These are phyloP conservation scores for Lepas anatifera DNA, from an alignment of 2,888 invertebrate genomes.

Conservation along the genomic window DNA sequence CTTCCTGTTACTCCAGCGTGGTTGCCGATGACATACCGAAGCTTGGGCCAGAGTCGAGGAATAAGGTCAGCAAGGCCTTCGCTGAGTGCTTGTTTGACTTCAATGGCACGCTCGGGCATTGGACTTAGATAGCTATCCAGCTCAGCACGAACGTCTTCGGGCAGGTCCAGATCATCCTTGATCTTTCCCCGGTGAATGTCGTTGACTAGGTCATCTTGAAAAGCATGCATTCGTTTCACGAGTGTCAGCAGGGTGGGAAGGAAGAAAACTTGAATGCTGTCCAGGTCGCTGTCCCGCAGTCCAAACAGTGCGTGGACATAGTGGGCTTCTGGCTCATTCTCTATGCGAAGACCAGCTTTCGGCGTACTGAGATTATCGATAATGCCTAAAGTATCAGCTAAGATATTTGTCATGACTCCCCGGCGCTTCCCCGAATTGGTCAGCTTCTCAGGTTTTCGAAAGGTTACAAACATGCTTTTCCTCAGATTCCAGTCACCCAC, in stretches of 20 bases:
- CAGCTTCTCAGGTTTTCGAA: not conserved
- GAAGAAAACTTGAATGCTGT: not conserved
- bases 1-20: not conserved
- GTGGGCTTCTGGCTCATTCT: not conserved
- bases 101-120: not conserved
- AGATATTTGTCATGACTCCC: not conserved
- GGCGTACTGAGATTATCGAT: not conserved
- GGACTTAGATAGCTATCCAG: not conserved
- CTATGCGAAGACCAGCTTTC: not conserved
- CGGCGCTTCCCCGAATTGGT: not conserved
- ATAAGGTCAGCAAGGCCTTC: not conserved
- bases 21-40: not conserved
- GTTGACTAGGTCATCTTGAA: not conserved
- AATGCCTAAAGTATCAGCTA: not conserved
- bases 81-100: not conserved
- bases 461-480: not conserved
- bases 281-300: not conserved
- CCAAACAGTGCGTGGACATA: not conserved
- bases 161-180: not conserved
- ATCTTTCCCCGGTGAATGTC: not conserved
- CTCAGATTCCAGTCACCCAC: not conserved
- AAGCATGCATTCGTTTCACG: not conserved
- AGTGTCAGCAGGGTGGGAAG: not conserved
- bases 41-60: not conserved
- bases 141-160: not conserved